These are phyloP conservation scores for Acromyrmex heyeri DNA, from an alignment of 1,140 invertebrate species.

Conservation along the genomic window DNA sequence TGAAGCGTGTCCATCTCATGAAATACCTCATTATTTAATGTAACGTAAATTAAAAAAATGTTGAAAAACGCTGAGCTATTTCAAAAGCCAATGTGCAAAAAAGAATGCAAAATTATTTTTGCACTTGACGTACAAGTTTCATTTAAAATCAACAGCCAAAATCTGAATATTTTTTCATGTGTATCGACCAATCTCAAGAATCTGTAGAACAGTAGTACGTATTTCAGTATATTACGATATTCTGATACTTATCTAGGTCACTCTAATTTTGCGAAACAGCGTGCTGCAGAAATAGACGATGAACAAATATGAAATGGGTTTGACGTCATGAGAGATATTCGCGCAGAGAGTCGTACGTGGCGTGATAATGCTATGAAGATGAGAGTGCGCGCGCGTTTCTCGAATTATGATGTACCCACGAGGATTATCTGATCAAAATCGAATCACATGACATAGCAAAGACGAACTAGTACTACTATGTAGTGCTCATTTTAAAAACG, in stretches of 20 bases:
- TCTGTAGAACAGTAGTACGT: neutral
- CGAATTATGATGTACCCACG: neutral
- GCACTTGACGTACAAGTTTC: neutral
- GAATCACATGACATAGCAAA: neutral
- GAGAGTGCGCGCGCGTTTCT: neutral
- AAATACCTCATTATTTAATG: too few relatives aligned
- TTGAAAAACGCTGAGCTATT: too few relatives aligned
- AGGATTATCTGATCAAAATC: neutral
- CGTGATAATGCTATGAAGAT: neutral
- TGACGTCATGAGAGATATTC: conserved; percentile 21
- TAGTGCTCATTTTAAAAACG: neutral
- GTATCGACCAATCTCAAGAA: neutral
- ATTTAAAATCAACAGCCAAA: neutral
- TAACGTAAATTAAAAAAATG: too few relatives aligned
- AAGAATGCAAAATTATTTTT: neutral
- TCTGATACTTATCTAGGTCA: conserved; percentile 31
- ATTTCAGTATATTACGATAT: conserved; percentile 6
- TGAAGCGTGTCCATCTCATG: too few relatives aligned
- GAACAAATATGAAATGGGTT: conserved; percentile 16
- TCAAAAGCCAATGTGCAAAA: neutral
- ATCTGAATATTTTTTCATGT: neutral
- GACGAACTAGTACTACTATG: neutral
- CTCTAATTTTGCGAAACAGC: conserved; percentile 11
- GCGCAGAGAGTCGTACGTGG: neutral
- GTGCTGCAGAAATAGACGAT: conserved; percentile 17